Conservation (phyloP, 2,888 invertebrate genomes). For the Cephus nigrinus region DNA sequence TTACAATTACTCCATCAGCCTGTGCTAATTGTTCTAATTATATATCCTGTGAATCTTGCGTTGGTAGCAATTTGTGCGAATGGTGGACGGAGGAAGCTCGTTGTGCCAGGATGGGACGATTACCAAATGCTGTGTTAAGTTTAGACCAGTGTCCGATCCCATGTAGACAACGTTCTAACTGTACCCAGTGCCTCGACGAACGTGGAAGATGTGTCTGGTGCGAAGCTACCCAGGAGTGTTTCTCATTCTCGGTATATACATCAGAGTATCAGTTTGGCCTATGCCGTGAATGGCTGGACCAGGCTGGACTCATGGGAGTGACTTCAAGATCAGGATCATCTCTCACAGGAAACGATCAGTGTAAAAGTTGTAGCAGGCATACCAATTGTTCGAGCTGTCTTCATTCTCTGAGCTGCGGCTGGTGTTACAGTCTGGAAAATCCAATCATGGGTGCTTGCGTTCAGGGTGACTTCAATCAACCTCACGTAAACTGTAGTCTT, state of each 20-base stretch:
- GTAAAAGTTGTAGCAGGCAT: conserved; percentile 83
- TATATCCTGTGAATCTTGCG: conserved; percentile 88
- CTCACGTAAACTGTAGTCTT: conserved; percentile 78
- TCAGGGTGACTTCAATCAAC: conserved; percentile 86
- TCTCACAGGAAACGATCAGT: conserved; percentile 71
- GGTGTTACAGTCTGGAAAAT: conserved; percentile 91
- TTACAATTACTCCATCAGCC: conserved; percentile 83
- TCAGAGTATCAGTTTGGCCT: conserved; percentile 94
- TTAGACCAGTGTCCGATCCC: conserved; percentile 81
- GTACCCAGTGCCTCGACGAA: conserved; percentile 86
- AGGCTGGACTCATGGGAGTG: conserved; percentile 69
- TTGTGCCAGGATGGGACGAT: conserved; percentile 83
- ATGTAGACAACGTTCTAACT: conserved; percentile 81
- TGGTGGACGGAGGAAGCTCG: conserved; percentile 93
- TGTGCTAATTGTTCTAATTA: conserved; percentile 92
- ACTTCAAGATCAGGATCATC: conserved; percentile 56
- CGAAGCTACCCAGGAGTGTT: conserved; percentile 90
- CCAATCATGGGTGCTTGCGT: conserved; percentile 89
- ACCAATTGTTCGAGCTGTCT: conserved; percentile 84
- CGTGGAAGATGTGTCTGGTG: conserved; percentile 95
- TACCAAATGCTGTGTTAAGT: conserved; percentile 75
- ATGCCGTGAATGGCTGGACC: conserved; percentile 94
- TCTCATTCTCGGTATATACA: conserved; percentile 95
- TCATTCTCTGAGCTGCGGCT: conserved; percentile 89
- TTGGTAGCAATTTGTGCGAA: conserved; percentile 81